These are phyloP conservation scores for Danionella cerebrum DNA, from an alignment of 2,113 vertebrate species.

Conservation along the genomic window DNA sequence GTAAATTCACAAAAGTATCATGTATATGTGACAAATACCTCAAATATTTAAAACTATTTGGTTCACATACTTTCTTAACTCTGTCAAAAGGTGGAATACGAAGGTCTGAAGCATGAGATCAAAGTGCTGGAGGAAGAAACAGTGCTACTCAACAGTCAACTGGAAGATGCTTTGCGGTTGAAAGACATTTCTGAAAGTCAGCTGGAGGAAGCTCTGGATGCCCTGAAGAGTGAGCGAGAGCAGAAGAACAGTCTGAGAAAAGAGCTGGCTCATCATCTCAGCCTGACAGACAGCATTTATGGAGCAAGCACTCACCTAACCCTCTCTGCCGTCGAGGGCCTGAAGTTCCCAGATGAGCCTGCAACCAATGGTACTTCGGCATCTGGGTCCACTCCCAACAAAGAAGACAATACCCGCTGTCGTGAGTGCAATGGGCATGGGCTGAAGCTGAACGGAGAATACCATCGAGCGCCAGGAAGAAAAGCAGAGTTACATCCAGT, in stretches of 20 bases:
- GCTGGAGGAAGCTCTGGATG: slow-evolving; percentile 89
- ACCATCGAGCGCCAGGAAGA: slow-evolving; percentile 62
- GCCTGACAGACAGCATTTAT: slow-evolving; percentile 82
- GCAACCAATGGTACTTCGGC: slow-evolving; percentile 58
- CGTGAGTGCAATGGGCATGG: slow-evolving; percentile 70
- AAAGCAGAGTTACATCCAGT: slow-evolving; percentile 85
- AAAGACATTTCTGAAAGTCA: slow-evolving; percentile 93
- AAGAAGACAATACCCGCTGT: slow-evolving; percentile 66
- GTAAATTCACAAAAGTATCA: too few relatives aligned
- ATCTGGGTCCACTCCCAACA: slow-evolving; percentile 70
- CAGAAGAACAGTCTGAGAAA: slow-evolving; percentile 93
- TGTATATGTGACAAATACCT: too few relatives aligned
- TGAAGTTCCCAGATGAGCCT: slow-evolving; percentile 80
- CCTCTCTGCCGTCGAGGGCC: slow-evolving; percentile 83
- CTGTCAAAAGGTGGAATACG: slow-evolving; percentile 82
- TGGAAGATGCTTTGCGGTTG: slow-evolving; percentile 88
- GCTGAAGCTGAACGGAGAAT: slow-evolving; percentile 78
- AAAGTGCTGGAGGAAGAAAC: slow-evolving; percentile 95
- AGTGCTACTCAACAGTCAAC: slow-evolving; percentile 90
- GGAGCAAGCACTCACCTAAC: slow-evolving; percentile 80
- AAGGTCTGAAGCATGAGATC: slow-evolving; percentile 96
- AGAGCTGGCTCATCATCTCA: slow-evolving; percentile 88
- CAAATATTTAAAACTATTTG: too few relatives aligned
- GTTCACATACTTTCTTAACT: background rate
- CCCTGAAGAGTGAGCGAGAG: slow-evolving; percentile 89